phyloP scores from a whole-genome alignment of 2,888 invertebrate species.

The Drosophila merina region DNA sequence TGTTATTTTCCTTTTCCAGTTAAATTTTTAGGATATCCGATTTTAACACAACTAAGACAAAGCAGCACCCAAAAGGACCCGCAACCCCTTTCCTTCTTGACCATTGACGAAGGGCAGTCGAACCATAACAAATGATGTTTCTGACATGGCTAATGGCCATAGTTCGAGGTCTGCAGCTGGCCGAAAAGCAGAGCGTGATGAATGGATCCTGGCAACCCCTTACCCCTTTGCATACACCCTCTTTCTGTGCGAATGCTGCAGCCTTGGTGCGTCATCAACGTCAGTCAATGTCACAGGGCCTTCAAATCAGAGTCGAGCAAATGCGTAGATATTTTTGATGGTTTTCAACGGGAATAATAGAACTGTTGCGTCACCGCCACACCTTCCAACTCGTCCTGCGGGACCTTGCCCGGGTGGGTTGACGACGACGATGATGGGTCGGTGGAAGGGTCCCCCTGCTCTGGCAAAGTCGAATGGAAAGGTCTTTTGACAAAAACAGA shows the following conservation, averaged over 20 bases:
- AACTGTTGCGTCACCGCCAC: constrained; percentile 72
- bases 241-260: constrained; percentile 28
- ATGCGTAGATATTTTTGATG: constrained; percentile 54
- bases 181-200: constrained; percentile 21
- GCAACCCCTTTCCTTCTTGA: constrained; percentile 25
- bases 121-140: constrained; percentile 20
- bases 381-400: constrained; percentile 49
- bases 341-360: constrained; percentile 56
- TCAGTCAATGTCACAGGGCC: constrained; percentile 68
- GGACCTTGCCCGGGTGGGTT: constrained; percentile 4
- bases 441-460: not conserved
- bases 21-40: not conserved
- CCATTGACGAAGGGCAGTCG: constrained; percentile 17
- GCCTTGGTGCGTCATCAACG: constrained; percentile 61
- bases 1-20: not conserved
- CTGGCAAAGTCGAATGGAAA: constrained; percentile 39
- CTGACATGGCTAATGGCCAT: constrained; percentile 38
- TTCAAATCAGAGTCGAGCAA: constrained; percentile 53
- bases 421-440: not conserved
- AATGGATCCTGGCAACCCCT: constrained; percentile 28
- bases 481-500: constrained; percentile 66
- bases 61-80: not conserved
- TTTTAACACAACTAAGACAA: not conserved
- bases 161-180: constrained; percentile 30
- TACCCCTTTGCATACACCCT: not conserved